Evolutionary conservation across 2,888 invertebrate species (phyloP), one percentile per base, ranked within the genome.

Genomic region (Tetropium fuscum): DNA sequence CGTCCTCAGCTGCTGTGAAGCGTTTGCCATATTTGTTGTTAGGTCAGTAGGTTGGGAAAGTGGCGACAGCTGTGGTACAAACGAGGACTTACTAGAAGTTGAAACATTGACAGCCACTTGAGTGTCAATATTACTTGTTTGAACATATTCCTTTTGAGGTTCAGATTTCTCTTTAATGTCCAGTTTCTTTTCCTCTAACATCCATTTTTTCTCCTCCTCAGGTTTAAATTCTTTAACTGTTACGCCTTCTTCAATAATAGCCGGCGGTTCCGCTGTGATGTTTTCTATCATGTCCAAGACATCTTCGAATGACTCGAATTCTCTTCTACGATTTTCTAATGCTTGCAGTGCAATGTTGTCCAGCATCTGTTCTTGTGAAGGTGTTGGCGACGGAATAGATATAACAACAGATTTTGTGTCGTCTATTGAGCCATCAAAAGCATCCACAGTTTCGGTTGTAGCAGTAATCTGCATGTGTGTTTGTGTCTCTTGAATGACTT

Each of bases 1-100:
- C 3, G 87, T 87, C 25, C 89, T 82, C 40, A 90, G 74, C 71
- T 90, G 90, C 75, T 90, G 89, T 0, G 89, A 89, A 0, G 87
- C 90, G 73, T 89, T 90, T 0, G 87, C 89, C 81, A 90, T 88
- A 71, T 89, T 90, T 0, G 89, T 88, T 8, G 90, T 89, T 43
- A 90, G 80, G 74, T 91, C 90, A 1, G 88, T 86, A 0, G 90
- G 90, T 74, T 90, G 90, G 0, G 90, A 90, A 1, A 91, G 76
- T 0, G 90, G 90, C 0, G 90, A 90, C 16, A 90, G 78, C 74
- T 90, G 90, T 0, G 90, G 89, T 43, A 89, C 84, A 0, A 86
- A 83, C 0, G 87, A 83, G 19, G 69, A 69, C 60, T 71, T 69
- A 22, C 54, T 61, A 16, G 66, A 47, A 8, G 68, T 69, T 22